Evolutionary conservation across 2,888 invertebrate species (phyloP).

Genomic region (Thymelicus acteon): DNA sequence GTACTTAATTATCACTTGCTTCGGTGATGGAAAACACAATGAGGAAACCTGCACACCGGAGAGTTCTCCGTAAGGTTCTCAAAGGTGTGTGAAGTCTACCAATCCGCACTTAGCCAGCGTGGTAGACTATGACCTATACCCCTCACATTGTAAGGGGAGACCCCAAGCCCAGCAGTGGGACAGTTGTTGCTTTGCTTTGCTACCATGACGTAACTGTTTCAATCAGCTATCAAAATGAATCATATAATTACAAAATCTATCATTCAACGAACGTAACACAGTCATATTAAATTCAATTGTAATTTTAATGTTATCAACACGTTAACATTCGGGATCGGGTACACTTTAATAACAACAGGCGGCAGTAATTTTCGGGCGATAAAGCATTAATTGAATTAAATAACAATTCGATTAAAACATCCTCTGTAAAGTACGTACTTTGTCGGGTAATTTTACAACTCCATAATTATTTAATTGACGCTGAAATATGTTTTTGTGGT

Average conservation of each 20-base stretch:
- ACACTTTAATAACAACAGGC: constrained; percentile 23
- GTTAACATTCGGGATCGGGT: constrained; percentile 5
- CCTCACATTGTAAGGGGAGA: no score
- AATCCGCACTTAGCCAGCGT: not conserved
- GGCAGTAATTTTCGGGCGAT: constrained; percentile 31
- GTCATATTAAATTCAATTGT: constrained; percentile 35
- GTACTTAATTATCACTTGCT: no score
- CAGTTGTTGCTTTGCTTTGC: no score
- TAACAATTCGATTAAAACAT: constrained; percentile 32
- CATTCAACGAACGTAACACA: constrained; percentile 7
- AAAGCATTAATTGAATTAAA: constrained; percentile 36
- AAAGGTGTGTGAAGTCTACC: no score
- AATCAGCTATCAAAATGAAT: not conserved
- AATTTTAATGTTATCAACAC: constrained; percentile 34
- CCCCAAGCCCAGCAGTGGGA: no score
- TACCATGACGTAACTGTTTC: not conserved
- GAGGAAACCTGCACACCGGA: no score
- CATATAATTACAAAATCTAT: constrained; percentile 17
- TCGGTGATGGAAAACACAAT: no score
- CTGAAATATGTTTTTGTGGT: not conserved
- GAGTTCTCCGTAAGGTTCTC: no score
- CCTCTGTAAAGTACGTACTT: constrained; percentile 12
- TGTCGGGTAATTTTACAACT: constrained; percentile 20
- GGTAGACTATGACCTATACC: no score
- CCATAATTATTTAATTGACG: constrained; percentile 9